phyloP scores from a whole-genome alignment of 1,140 invertebrate species.

The Ladona fulva region DNA sequence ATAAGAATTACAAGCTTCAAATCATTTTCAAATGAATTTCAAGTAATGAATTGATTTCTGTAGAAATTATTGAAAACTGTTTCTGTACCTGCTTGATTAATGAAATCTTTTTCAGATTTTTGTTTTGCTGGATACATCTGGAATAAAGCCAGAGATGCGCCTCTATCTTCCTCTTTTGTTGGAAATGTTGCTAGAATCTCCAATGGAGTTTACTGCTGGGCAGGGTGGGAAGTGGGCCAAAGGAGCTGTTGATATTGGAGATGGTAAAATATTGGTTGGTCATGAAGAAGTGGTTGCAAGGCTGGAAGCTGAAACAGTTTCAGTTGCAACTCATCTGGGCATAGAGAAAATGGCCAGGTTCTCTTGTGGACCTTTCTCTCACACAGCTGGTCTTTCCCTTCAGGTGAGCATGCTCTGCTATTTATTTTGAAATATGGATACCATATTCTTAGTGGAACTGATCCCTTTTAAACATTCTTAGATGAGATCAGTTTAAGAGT shows the following conservation, averaged over 20 bases:
- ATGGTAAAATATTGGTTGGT: slow-evolving; percentile 43
- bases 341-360: slow-evolving; percentile 43
- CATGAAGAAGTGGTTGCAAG: slow-evolving; percentile 67
- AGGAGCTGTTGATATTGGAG: slow-evolving; percentile 28
- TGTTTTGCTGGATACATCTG: slow-evolving; percentile 60
- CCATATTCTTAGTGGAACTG: too few relatives aligned
- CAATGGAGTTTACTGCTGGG: slow-evolving; percentile 35
- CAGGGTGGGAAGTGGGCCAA: not conserved
- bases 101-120: slow-evolving; percentile 47
- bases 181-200: slow-evolving; percentile 58
- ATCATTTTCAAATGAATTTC: too few relatives aligned
- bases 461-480: too few relatives aligned
- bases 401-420: slow-evolving; percentile 31
- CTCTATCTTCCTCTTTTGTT: slow-evolving; percentile 63
- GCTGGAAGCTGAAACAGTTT: slow-evolving; percentile 62
- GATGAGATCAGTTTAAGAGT: too few relatives aligned
- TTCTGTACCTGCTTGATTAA: too few relatives aligned
- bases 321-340: slow-evolving; percentile 48
- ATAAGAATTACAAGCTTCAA: too few relatives aligned
- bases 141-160: slow-evolving; percentile 47
- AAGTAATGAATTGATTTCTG: too few relatives aligned
- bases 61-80: too few relatives aligned
- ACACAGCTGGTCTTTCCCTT: slow-evolving; percentile 45
- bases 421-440: too few relatives aligned
- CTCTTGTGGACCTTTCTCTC: slow-evolving; percentile 52